Evolutionary conservation across 2,888 invertebrate species (phyloP), one percentile per base, ranked within the genome.

Genomic region (Scrobipalpa costella): DNA sequence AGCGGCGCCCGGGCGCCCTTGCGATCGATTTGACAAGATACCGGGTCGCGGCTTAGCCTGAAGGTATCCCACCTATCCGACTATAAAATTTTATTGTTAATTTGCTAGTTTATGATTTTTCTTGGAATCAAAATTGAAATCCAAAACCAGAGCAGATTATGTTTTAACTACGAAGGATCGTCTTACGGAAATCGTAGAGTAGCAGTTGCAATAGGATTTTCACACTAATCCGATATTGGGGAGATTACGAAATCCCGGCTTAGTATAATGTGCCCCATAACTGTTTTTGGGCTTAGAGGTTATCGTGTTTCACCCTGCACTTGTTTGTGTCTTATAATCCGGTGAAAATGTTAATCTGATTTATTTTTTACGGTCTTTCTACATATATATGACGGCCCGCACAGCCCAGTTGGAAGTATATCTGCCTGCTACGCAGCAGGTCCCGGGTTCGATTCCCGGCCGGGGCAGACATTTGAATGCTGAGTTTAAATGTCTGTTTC

Each of bases 1-100:
- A n/a, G 63, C 63, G 55, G 66, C 72, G 68, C 69, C 34, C 34
- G n/a, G n/a, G 34, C 68, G 71, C 68, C 68, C 71, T 67, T 65
- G 71, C 77, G 82, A 85, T 83, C 80, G 80, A 83, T 84, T 80
- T 80, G 77, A 75, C 73, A 75, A 77, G 81, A 82, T 83, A 83
- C 66, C 70, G 75, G 79, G 81, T 80, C 79, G 78, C 67, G 76
- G 76, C 76, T 77, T 74, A 67, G 70, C 75, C 73, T 62, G 66
- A 63, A 73, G 75, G 74, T 71, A 73, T 75, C 71, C 77, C 68
- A 69, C 66, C 69, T 72, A 71, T 74, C 69, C 70, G 71, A 64
- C 72, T 75, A 67, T 84, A 80, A 83, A 81, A 73, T 76, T 82
- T 82, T 81, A 84, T 80, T 79, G 73, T 70, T 77, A 77, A 81